These are phyloP conservation scores for Xyrauchen texanus DNA, from an alignment of 2,113 vertebrate genomes.

Conservation along the genomic window DNA sequence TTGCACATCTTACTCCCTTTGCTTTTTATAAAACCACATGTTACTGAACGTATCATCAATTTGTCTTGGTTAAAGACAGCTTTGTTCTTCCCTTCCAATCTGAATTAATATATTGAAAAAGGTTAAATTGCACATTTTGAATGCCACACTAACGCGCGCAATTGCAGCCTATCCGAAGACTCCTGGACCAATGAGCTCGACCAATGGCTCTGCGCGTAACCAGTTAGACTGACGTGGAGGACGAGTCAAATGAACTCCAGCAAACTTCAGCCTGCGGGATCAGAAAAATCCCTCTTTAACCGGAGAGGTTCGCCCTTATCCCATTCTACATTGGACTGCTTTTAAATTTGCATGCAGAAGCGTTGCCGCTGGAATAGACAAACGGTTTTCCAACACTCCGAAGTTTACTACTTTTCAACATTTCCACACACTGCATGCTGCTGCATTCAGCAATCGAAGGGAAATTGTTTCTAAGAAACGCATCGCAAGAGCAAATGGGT, in stretches of 20 bases:
- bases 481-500: slow-evolving; percentile 73
- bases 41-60: not conserved
- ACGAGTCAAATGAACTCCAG: slow-evolving; percentile 89
- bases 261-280: slow-evolving; percentile 79
- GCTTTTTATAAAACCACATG: not conserved
- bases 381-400: slow-evolving; percentile 53
- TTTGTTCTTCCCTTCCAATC: slow-evolving; percentile 57
- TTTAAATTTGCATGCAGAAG: slow-evolving; percentile 58
- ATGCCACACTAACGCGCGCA: slow-evolving; percentile 63
- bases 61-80: not conserved
- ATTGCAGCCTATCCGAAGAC: slow-evolving; percentile 62
- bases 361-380: slow-evolving; percentile 55
- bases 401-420: slow-evolving; percentile 31
- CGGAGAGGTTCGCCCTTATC: slow-evolving; percentile 78
- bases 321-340: slow-evolving; percentile 59
- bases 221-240: slow-evolving; percentile 86
- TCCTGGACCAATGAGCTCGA: slow-evolving; percentile 84
- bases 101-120: slow-evolving; percentile 49
- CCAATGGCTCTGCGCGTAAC: slow-evolving; percentile 77
- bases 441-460: slow-evolving; percentile 70
- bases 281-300: slow-evolving; percentile 80
- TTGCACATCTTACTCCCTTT: not conserved
- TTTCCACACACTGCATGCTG: slow-evolving; percentile 41
- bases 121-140: slow-evolving; percentile 65
- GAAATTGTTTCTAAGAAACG: slow-evolving; percentile 59